Percentiles rank a stretch among this genome's conserved stretches.
Evolutionary conservation across 2,113 vertebrate species (phyloP).

Genomic region (Ascaphus truei): DNA sequence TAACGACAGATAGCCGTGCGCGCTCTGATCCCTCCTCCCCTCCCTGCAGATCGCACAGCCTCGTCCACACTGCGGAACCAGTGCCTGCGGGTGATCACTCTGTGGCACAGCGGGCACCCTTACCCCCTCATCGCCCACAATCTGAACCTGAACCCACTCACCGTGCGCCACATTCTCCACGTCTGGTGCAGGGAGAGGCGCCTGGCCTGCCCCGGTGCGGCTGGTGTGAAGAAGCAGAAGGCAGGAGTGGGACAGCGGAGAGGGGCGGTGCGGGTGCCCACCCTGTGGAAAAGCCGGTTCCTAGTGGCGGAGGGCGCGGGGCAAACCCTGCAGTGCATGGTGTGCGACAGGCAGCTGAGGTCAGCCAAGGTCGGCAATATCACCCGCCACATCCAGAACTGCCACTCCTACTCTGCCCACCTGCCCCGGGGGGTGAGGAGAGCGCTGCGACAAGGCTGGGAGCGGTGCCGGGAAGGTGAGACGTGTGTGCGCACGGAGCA

Average conservation of each 20-base stretch:
- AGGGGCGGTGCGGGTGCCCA: too few relatives aligned
- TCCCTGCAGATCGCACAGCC: conserved; percentile 43
- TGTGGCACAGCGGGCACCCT: conserved; percentile 42
- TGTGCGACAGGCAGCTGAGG: conserved; percentile 69
- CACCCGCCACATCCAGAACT: conserved; percentile 66
- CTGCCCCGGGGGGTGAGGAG: conserved; percentile 49
- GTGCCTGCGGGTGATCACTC: conserved; percentile 49
- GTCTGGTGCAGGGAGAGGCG: too few relatives aligned
- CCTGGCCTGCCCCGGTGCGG: too few relatives aligned
- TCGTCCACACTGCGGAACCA: conserved; percentile 45
- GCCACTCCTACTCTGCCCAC: conserved; percentile 60
- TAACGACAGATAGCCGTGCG: too few relatives aligned
- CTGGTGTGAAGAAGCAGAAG: too few relatives aligned
- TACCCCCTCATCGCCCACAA: too few relatives aligned
- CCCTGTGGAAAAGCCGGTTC: conserved; percentile 1
- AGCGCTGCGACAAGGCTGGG: conserved; percentile 66
- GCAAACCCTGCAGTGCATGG: conserved; percentile 80
- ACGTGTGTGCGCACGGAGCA: too few relatives aligned
- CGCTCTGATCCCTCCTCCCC: conserved; percentile 40
- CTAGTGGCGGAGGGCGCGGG: neutral
- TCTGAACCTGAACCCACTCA: neutral
- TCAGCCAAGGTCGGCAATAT: conserved; percentile 57
- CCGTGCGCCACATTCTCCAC: neutral
- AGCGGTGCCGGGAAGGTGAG: conserved; percentile 65
- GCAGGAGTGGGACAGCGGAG: too few relatives aligned